Evolutionary conservation across 2,113 vertebrate species (phyloP).

Genomic region (Bungarus multicinctus): DNA sequence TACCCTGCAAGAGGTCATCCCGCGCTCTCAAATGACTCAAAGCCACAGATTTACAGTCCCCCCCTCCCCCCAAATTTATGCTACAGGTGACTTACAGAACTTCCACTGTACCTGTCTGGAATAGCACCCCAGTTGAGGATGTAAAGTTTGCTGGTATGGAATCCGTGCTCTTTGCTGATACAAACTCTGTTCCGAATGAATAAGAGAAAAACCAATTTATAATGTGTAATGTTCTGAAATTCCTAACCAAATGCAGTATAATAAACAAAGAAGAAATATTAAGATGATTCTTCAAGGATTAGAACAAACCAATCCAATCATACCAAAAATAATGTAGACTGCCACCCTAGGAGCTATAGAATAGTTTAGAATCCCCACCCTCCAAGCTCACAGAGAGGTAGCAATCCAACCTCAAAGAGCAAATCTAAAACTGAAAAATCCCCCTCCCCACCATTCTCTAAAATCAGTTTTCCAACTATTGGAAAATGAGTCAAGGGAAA

Average conservation of each 20-base stretch:
- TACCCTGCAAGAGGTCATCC: no score
- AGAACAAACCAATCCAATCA: not conserved
- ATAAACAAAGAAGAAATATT: not conserved
- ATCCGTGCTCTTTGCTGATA: slow-evolving; percentile 56
- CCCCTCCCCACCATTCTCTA: not conserved
- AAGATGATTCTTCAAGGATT: not conserved
- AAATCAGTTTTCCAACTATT: not conserved
- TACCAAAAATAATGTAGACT: not conserved
- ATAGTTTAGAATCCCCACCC: not conserved
- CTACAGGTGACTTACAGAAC: not conserved
- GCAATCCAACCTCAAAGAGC: not conserved
- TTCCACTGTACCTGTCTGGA: slow-evolving; percentile 56
- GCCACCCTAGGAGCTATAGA: not conserved
- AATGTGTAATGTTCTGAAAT: not conserved
- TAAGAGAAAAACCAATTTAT: not conserved
- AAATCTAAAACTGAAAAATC: not conserved
- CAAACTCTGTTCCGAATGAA: slow-evolving; percentile 39
- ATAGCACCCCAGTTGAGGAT: slow-evolving; percentile 57
- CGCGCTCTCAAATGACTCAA: no score
- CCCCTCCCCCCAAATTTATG: not conserved
- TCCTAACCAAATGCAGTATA: not conserved
- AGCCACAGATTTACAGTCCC: not conserved
- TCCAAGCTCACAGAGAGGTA: not conserved
- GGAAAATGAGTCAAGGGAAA: not conserved
- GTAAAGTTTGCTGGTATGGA: slow-evolving; percentile 49